These are phyloP conservation scores for Isichthys henryi DNA, from an alignment of 2,113 vertebrate genomes.

Conservation along the genomic window DNA sequence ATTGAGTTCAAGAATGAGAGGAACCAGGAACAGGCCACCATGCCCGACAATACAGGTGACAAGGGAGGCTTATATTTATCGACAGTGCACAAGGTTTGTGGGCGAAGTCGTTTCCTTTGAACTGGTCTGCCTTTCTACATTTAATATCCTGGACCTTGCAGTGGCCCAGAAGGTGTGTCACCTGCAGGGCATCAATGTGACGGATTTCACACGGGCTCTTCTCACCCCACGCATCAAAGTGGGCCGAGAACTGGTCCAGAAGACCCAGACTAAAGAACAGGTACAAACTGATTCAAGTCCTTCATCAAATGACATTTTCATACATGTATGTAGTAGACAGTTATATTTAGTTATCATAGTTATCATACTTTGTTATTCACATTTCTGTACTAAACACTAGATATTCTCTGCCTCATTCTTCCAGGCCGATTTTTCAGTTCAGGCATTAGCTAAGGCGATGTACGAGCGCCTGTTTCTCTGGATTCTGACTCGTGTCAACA, in stretches of 20 bases:
- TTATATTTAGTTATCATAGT: background rate
- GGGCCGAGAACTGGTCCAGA: conserved; percentile 88
- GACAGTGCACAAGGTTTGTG: background rate
- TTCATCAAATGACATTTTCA: background rate
- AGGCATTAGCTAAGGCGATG: conserved; percentile 89
- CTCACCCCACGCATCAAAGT: conserved; percentile 92
- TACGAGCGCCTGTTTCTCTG: conserved; percentile 90
- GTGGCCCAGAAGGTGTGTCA: conserved; percentile 94
- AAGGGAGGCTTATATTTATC: background rate
- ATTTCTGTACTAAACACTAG: background rate
- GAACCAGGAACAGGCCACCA: conserved; percentile 88
- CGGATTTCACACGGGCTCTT: conserved; percentile 84
- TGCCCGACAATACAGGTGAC: conserved; percentile 91
- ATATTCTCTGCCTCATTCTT: background rate
- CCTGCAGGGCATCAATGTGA: conserved; percentile 87
- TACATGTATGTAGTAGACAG: background rate
- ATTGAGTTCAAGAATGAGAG: conserved; percentile 91
- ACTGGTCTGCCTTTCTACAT: background rate
- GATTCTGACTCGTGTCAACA: conserved; percentile 85
- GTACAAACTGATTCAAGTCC: conserved; percentile 44
- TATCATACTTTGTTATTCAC: background rate
- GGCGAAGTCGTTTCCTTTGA: background rate
- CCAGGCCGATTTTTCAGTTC: conserved; percentile 85
- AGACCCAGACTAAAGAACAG: conserved; percentile 97
- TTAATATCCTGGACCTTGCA: conserved; percentile 34